Percentiles rank a stretch among this genome's conserved stretches.
phyloP scores from a whole-genome alignment of 35 echinoderm and acorn worm genomes.

The Ophioderma brevispina region DNA sequence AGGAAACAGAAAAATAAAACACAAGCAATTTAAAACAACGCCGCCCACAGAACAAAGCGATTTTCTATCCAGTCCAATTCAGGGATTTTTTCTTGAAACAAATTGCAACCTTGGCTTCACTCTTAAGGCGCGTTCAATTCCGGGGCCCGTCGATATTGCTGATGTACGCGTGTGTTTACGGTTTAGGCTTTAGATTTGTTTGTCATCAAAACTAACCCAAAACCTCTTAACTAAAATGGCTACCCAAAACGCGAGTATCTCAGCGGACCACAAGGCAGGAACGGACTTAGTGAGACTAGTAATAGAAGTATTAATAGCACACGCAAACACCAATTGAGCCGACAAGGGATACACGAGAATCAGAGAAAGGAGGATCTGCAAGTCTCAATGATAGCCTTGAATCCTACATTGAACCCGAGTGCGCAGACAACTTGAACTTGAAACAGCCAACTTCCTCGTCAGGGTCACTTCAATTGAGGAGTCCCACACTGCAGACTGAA shows the following conservation, averaged over 20 bases:
- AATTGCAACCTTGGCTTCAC: background rate
- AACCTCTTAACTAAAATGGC: background rate
- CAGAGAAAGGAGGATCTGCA: constrained; percentile 88
- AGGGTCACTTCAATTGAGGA: constrained; percentile 85
- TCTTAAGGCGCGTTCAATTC: background rate
- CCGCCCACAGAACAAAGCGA: too few relatives aligned
- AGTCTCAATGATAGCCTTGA: constrained; percentile 82
- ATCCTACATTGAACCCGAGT: constrained; percentile 84
- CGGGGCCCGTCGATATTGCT: background rate
- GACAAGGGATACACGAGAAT: constrained; percentile 47
- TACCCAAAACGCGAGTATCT: background rate
- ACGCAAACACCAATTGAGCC: constrained; percentile 35
- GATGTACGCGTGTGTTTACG: too few relatives aligned
- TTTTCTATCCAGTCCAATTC: too few relatives aligned
- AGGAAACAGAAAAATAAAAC: too few relatives aligned
- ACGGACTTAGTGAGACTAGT: background rate
- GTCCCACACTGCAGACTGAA: constrained; percentile 55
- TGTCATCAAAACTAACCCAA: background rate
- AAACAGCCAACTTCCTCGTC: constrained; percentile 68
- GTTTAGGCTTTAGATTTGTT: background rate
- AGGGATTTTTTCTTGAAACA: too few relatives aligned
- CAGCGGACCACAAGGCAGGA: constrained; percentile 17
- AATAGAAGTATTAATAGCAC: too few relatives aligned
- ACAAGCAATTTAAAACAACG: too few relatives aligned
- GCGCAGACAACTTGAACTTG: constrained; percentile 71